A percentile compares a stretch with the other conserved stretches of the same genome.
phyloP scores from a whole-genome alignment of 2,113 vertebrate species.

The Orcinus orca region DNA sequence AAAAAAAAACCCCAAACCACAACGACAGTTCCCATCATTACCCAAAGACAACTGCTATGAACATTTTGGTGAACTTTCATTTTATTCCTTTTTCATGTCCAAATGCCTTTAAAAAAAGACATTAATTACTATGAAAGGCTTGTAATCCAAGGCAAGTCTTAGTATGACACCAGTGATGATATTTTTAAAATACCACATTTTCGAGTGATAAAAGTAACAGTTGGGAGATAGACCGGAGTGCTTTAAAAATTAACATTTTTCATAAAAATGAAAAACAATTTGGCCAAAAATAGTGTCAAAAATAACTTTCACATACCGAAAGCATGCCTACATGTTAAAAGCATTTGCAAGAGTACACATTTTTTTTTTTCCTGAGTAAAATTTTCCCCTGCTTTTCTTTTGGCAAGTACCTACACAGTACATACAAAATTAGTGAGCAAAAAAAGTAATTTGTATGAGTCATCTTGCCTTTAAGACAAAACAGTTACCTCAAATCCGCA shows the following conservation, averaged over 20 bases:
- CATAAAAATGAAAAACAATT: conserved; percentile 76
- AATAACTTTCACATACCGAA: conserved; percentile 70
- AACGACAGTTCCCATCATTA: neutral
- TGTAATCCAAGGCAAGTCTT: conserved; percentile 56
- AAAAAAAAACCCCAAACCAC: neutral
- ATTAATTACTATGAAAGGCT: conserved; percentile 69
- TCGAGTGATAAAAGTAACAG: conserved; percentile 76
- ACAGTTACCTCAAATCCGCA: conserved; percentile 20
- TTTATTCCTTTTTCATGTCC: conserved; percentile 44
- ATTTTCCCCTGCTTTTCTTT: conserved; percentile 50
- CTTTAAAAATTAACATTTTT: conserved; percentile 77
- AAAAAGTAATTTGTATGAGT: conserved; percentile 47
- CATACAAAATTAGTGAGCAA: conserved; percentile 47
- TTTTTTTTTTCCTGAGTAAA: conserved; percentile 22
- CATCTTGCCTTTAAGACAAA: conserved; percentile 51
- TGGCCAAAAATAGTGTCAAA: conserved; percentile 73
- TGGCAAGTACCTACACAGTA: conserved; percentile 38
- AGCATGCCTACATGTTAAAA: conserved; percentile 64
- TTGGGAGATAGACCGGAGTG: conserved; percentile 69
- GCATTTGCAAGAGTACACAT: conserved; percentile 46
- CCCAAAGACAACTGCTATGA: neutral
- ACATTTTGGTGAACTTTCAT: conserved; percentile 36
- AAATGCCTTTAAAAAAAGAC: conserved; percentile 33
- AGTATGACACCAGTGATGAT: conserved; percentile 63
- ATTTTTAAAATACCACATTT: conserved; percentile 78